Evolutionary conservation across 2,113 vertebrate genomes (phyloP).

Genomic region (Coregonus clupeaformis): DNA sequence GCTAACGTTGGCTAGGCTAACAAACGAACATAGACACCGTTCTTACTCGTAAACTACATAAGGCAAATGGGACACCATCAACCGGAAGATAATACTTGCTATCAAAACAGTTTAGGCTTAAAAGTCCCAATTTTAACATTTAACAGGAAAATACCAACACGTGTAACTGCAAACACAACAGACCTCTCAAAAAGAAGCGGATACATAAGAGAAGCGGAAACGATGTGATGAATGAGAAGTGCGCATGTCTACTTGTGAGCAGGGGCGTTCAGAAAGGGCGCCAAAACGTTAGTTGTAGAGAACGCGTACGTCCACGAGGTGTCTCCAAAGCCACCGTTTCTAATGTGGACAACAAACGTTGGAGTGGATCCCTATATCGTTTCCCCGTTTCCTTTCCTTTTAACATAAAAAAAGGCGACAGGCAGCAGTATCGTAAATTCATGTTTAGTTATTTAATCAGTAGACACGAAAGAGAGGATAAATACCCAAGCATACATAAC

Average conservation of each 20-base stretch:
- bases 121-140: constrained; percentile 30
- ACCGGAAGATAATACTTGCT: constrained; percentile 8
- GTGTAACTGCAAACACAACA: constrained; percentile 70
- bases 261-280: not conserved
- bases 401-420: too few relatives aligned
- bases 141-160: constrained; percentile 66
- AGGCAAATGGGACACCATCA: not conserved
- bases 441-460: too few relatives aligned
- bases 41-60: constrained; percentile 46
- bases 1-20: not conserved
- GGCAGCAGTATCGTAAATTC: too few relatives aligned
- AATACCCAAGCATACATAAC: too few relatives aligned
- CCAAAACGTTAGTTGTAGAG: not conserved
- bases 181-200: constrained; percentile 38
- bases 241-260: constrained; percentile 9
- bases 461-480: too few relatives aligned
- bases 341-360: too few relatives aligned
- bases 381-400: too few relatives aligned
- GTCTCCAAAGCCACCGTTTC: too few relatives aligned
- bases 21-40: constrained; percentile 48
- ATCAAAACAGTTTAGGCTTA: constrained; percentile 32
- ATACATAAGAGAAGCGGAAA: constrained; percentile 58
- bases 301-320: too few relatives aligned
- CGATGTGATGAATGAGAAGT: not conserved
- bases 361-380: too few relatives aligned